phyloP scores from a whole-genome alignment of 2,113 vertebrate genomes.

The Malurus melanocephalus region DNA sequence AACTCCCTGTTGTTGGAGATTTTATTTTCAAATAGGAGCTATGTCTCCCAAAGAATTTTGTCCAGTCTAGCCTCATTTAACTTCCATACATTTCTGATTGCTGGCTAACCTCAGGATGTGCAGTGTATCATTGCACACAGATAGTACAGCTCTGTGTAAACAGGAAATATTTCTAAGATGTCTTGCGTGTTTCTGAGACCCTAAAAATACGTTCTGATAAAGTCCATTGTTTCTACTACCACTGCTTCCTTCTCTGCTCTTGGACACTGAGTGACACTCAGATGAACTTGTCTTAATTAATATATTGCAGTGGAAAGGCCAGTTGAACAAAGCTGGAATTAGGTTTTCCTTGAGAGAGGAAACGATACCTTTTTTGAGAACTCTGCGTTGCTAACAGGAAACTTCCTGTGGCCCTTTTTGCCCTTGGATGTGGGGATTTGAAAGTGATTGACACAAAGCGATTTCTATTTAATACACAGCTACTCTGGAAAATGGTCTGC shows the following conservation, averaged over 20 bases:
- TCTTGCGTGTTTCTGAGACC: slow-evolving; percentile 63
- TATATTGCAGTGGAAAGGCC: slow-evolving; percentile 66
- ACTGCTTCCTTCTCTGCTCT: slow-evolving; percentile 50
- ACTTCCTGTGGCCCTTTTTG: not conserved
- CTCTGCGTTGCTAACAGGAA: not conserved
- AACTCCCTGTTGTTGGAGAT: not conserved
- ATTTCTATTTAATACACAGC: not conserved
- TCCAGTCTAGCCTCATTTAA: not conserved
- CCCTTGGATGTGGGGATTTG: not conserved
- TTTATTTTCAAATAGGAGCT: not conserved
- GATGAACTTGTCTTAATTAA: slow-evolving; percentile 73
- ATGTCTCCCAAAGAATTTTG: not conserved
- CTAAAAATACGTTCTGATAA: slow-evolving; percentile 77
- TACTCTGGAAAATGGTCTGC: not conserved
- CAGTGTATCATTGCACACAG: slow-evolving; percentile 39
- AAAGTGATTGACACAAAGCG: not conserved
- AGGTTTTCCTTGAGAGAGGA: slow-evolving; percentile 61
- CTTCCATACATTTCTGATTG: slow-evolving; percentile 9
- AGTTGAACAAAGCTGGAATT: slow-evolving; percentile 13
- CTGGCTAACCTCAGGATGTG: slow-evolving; percentile 30
- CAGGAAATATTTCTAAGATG: slow-evolving; percentile 79
- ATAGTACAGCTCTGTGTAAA: slow-evolving; percentile 67
- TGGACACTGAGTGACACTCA: slow-evolving; percentile 43
- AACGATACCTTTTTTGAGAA: not conserved
- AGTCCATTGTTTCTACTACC: slow-evolving; percentile 74